Evolutionary conservation across 2,888 invertebrate genomes (phyloP).

Genomic region (Latheticus oryzae): DNA sequence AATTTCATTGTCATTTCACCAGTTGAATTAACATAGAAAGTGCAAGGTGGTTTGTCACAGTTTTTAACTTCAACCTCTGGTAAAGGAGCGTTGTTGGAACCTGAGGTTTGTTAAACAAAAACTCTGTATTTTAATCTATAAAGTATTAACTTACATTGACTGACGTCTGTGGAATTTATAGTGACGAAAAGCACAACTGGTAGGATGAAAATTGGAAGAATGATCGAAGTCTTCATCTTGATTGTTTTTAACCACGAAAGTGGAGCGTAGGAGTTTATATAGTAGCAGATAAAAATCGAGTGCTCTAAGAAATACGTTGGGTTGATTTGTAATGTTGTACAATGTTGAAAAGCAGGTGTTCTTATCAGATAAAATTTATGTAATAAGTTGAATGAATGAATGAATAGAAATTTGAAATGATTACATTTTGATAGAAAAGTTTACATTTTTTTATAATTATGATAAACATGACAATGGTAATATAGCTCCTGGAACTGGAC

Average conservation of each 20-base stretch:
- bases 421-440: no score
- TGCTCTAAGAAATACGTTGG: no score
- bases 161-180: constrained; percentile 1
- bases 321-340: no score
- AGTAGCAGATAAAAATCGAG: no score
- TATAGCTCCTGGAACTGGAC: no score
- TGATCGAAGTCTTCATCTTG: neutral
- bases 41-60: constrained; percentile 10
- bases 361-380: constrained; percentile 5
- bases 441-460: no score
- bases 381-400: constrained; percentile 5
- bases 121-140: no score
- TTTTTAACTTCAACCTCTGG: neutral
- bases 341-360: neutral
- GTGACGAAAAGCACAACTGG: constrained; percentile 1
- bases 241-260: no score
- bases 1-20: constrained; percentile 20
- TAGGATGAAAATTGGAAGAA: constrained; percentile 1
- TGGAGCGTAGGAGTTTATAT: no score
- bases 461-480: no score
- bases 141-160: constrained; percentile 3
- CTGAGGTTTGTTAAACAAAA: constrained; percentile 10
- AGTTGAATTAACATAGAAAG: neutral
- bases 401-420: no score
- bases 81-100: neutral